A percentile compares a stretch with the other conserved stretches of the same genome.
These are phyloP conservation scores for Reticulitermes lucifugus DNA, from an alignment of 2,888 invertebrate genomes.

Conservation along the genomic window DNA sequence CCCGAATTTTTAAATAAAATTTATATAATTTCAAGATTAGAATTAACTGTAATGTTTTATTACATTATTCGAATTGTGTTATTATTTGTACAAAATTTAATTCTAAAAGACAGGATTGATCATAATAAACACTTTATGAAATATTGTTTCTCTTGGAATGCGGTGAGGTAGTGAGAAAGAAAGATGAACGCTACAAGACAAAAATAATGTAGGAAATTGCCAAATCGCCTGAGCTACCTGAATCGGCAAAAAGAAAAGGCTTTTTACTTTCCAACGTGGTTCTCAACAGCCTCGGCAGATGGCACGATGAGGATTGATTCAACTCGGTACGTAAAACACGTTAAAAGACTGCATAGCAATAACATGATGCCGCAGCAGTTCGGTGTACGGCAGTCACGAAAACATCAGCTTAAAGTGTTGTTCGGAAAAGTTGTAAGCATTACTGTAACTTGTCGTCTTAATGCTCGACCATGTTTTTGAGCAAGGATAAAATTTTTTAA, in stretches of 20 bases:
- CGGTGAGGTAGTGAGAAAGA: no score
- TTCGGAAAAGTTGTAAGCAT: no score
- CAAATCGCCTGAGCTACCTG: conserved; percentile 13
- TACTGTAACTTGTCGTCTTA: no score
- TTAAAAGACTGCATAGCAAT: not conserved
- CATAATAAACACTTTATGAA: not conserved
- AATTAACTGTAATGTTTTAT: no score
- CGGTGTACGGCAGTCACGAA: not conserved
- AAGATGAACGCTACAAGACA: not conserved
- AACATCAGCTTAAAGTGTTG: not conserved
- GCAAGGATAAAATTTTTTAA: no score
- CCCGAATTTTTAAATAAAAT: no score
- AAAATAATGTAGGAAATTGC: conserved; percentile 1
- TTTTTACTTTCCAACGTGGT: conserved; percentile 25
- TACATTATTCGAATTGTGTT: no score
- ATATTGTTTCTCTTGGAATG: not conserved
- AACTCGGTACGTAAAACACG: conserved; percentile 4
- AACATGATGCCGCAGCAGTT: not conserved
- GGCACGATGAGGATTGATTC: conserved; percentile 27
- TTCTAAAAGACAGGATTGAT: no score
- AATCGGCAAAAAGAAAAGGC: conserved; percentile 10
- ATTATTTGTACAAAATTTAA: no score
- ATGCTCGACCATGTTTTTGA: no score
- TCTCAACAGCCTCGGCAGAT: conserved; percentile 12
- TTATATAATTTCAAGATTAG: no score